Percentiles rank a stretch among this genome's conserved stretches.
Evolutionary conservation across 2,888 invertebrate genomes (phyloP).

Genomic region (Polydrusus pterygomalis): DNA sequence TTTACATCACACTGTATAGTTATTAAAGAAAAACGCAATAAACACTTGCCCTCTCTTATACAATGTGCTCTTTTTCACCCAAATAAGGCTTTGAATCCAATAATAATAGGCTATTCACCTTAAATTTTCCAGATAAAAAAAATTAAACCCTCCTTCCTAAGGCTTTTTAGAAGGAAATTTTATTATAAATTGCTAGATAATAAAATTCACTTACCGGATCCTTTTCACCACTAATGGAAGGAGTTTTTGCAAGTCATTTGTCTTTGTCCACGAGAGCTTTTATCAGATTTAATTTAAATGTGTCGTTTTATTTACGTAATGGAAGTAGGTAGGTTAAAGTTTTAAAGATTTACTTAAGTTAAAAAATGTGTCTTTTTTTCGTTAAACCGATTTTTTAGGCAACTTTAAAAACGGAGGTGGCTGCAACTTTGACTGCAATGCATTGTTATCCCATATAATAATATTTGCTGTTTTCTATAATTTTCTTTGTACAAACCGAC

Average conservation of each 20-base stretch:
- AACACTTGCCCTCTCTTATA: not conserved
- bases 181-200: slow-evolving; percentile 11
- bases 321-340: not conserved
- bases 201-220: slow-evolving; percentile 19
- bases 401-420: no score
- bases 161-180: slow-evolving; percentile 4
- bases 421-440: no score
- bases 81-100: not conserved
- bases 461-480: no score
- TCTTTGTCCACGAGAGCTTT: slow-evolving; percentile 15
- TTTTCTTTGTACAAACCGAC: no score
- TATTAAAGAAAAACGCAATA: not conserved
- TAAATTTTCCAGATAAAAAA: not conserved
- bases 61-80: not conserved
- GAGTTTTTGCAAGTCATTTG: slow-evolving; percentile 22
- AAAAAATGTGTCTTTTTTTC: no score
- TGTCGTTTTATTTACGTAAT: slow-evolving; percentile 9
- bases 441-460: no score
- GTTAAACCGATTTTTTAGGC: no score
- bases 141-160: not conserved
- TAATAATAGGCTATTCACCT: not conserved
- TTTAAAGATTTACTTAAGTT: not conserved
- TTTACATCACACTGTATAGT: no score
- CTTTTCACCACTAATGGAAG: slow-evolving; percentile 17
- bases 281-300: slow-evolving; percentile 18